These are phyloP conservation scores for Theristus sp. DNA, from an alignment of 2,888 invertebrate genomes.

Conservation along the genomic window DNA sequence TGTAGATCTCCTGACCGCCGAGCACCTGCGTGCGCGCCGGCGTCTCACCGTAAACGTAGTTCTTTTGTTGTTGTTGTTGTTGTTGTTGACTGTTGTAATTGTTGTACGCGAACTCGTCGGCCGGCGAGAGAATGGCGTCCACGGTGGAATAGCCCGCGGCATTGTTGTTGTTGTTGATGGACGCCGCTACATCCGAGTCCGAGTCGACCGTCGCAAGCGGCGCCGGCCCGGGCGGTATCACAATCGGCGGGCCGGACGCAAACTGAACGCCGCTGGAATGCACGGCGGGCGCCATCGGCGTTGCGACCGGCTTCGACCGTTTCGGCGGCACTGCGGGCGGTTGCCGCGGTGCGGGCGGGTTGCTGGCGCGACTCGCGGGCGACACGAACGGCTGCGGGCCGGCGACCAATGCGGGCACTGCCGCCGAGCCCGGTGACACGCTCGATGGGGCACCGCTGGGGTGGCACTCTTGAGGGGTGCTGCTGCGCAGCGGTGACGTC, in stretches of 20 bases:
- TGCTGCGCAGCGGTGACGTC: too few relatives aligned
- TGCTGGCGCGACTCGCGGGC: background rate
- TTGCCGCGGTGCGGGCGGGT: background rate
- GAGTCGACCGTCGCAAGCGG: background rate
- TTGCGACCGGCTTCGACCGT: background rate
- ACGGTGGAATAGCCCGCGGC: background rate
- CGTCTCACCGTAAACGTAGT: slow-evolving; percentile 2
- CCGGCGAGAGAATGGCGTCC: background rate
- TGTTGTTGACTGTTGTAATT: too few relatives aligned
- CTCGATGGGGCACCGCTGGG: too few relatives aligned
- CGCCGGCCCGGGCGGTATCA: background rate
- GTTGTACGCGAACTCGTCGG: background rate
- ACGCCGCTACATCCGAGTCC: background rate
- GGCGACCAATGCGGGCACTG: too few relatives aligned
- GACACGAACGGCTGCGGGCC: too few relatives aligned
- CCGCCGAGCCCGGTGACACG: background rate
- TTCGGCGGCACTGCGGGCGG: background rate
- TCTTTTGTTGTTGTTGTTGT: background rate
- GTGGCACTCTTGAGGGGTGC: too few relatives aligned
- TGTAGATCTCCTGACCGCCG: slow-evolving; percentile 89
- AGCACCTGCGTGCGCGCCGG: slow-evolving; percentile 44
- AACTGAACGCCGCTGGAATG: background rate
- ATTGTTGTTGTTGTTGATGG: background rate
- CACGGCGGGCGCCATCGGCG: background rate
- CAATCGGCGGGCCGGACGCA: background rate